These are phyloP conservation scores for Encarsia formosa DNA, from an alignment of 2,888 invertebrate species.

Conservation along the genomic window DNA sequence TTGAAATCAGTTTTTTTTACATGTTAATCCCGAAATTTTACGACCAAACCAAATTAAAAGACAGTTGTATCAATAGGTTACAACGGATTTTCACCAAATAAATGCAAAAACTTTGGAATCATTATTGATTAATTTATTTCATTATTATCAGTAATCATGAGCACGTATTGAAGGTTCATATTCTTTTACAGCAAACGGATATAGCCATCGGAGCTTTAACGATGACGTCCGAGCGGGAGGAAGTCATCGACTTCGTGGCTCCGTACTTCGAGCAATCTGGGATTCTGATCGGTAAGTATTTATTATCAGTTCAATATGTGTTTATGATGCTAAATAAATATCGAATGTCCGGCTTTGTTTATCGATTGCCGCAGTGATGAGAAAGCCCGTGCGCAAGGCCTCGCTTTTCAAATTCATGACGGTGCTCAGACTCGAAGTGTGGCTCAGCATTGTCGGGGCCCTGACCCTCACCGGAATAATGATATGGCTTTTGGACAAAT, in stretches of 20 bases:
- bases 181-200: constrained; percentile 73
- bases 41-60: too few species aligned
- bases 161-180: too few species aligned
- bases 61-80: too few species aligned
- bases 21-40: too few species aligned
- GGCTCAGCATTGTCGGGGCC: constrained; percentile 83
- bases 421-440: constrained; percentile 80
- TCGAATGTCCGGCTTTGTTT: neutral
- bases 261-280: constrained; percentile 91
- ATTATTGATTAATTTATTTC: too few species aligned
- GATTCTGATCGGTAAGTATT: constrained; percentile 71
- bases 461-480: constrained; percentile 77
- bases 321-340: neutral
- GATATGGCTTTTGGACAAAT: constrained; percentile 85
- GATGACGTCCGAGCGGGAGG: constrained; percentile 88
- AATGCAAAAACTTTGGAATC: too few species aligned
- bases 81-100: too few species aligned
- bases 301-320: neutral
- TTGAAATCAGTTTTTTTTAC: too few species aligned
- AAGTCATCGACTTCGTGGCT: constrained; percentile 84
- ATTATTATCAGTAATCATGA: too few species aligned
- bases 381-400: constrained; percentile 75
- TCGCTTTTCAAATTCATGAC: constrained; percentile 93
- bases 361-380: constrained; percentile 61
- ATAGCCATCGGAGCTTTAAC: constrained; percentile 77